Conservation (phyloP, 2,888 invertebrate species). For the Ornithoptera alexandrae region DNA sequence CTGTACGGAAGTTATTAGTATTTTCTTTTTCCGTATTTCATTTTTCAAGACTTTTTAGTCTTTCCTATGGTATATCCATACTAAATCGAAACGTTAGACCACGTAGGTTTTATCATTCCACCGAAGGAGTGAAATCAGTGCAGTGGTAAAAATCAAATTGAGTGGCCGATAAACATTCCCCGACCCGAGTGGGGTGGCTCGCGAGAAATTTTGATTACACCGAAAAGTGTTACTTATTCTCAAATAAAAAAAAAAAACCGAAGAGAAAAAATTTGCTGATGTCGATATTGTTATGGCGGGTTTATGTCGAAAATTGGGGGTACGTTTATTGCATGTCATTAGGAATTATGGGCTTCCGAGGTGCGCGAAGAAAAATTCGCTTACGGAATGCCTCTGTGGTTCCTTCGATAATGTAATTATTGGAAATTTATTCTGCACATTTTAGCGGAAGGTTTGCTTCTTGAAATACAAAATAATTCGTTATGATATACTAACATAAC, state of each 20-base stretch:
- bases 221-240: slow-evolving; percentile 78
- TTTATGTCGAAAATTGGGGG: slow-evolving; percentile 80
- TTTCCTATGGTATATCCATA: slow-evolving; percentile 37
- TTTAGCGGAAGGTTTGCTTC: slow-evolving; percentile 45
- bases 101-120: slow-evolving; percentile 58
- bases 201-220: slow-evolving; percentile 75
- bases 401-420: slow-evolving; percentile 78
- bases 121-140: slow-evolving; percentile 64
- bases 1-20: too few relatives aligned
- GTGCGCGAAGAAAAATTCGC: slow-evolving; percentile 66
- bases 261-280: slow-evolving; percentile 70
- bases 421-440: slow-evolving; percentile 72
- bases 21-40: neutral
- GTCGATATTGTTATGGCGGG: slow-evolving; percentile 80
- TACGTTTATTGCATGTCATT: slow-evolving; percentile 81
- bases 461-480: neutral
- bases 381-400: slow-evolving; percentile 56
- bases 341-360: slow-evolving; percentile 79
- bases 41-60: neutral
- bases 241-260: slow-evolving; percentile 66
- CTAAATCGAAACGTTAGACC: slow-evolving; percentile 51
- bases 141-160: slow-evolving; percentile 77
- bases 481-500: neutral
- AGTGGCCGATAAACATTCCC: slow-evolving; percentile 75
- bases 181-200: slow-evolving; percentile 41